Conservation (phyloP, 2,888 invertebrate species). For the Celastrina argiolus region DNA sequence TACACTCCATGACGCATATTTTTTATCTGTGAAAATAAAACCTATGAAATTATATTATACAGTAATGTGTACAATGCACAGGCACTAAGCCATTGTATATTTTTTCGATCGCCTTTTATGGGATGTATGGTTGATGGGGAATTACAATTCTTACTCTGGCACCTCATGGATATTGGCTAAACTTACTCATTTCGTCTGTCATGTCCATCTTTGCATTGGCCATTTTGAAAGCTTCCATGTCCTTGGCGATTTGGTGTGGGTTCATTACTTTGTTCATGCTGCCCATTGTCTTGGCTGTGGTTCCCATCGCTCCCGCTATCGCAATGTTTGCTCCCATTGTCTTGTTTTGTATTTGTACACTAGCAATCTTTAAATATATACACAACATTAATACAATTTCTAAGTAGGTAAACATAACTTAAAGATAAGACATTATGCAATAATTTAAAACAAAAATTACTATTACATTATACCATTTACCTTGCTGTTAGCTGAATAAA, state of each 20-base stretch:
- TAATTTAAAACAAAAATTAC: too few species aligned
- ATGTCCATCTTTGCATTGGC: constrained; percentile 94
- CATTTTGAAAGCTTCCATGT: constrained; percentile 89
- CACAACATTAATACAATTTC: background rate
- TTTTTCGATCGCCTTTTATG: too few species aligned
- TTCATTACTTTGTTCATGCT: constrained; percentile 92
- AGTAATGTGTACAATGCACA: too few species aligned
- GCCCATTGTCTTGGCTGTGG: constrained; percentile 93
- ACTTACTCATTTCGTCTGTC: constrained; percentile 96
- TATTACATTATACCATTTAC: constrained; percentile 50
- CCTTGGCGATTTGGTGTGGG: constrained; percentile 89
- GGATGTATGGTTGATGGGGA: too few species aligned
- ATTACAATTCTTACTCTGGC: too few species aligned
- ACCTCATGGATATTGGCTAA: background rate
- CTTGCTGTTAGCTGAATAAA: constrained; percentile 89
- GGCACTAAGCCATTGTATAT: too few species aligned
- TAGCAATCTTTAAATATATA: constrained; percentile 65
- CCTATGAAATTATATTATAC: too few species aligned
- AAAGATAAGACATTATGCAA: too few species aligned
- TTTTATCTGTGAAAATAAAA: too few species aligned
- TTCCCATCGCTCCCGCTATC: constrained; percentile 91
- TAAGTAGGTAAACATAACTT: too few species aligned
- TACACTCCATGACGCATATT: too few species aligned
- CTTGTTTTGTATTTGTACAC: constrained; percentile 91
- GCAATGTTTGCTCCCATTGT: constrained; percentile 93